Evolutionary conservation across 2,113 vertebrate genomes (phyloP).

Genomic region (Saccopteryx bilineata): DNA sequence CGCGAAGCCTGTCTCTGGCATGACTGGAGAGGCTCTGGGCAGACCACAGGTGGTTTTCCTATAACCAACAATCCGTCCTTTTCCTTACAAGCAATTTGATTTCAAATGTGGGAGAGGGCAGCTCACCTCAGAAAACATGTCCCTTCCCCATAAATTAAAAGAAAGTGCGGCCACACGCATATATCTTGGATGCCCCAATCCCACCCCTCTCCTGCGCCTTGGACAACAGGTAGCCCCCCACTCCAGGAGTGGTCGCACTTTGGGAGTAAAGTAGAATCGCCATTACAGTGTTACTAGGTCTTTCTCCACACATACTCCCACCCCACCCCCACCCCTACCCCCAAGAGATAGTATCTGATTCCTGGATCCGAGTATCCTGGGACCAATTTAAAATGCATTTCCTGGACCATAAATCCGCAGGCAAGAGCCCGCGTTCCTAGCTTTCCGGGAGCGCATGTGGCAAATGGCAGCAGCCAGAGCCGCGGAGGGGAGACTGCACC

Average conservation of each 20-base stretch:
- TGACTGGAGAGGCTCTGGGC: not conserved
- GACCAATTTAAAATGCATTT: constrained; percentile 68
- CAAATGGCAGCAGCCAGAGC: not conserved
- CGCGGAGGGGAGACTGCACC: accelerated
- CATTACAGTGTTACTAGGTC: not conserved
- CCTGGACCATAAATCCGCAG: constrained; percentile 30
- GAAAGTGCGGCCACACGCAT: not conserved
- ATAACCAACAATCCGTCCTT: not conserved
- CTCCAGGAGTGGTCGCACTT: not conserved
- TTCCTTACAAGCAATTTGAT: not conserved
- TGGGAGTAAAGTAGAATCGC: not conserved
- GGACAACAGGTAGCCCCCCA: constrained; percentile 58
- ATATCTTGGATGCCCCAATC: not conserved
- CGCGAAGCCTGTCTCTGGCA: not conserved
- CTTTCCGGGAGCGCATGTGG: not conserved
- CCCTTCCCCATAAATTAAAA: not conserved
- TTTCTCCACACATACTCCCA: not conserved
- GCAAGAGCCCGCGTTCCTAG: not conserved
- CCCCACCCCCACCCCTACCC: not conserved
- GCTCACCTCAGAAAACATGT: not conserved
- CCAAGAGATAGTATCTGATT: not conserved
- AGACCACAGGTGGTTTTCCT: constrained; percentile 75
- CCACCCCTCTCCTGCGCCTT: not conserved
- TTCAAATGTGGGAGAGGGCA: not conserved
- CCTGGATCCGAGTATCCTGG: constrained; percentile 46